A percentile compares a stretch with the other conserved stretches of the same genome.
Conservation (phyloP, 2,113 vertebrate species). For the Symphodus melops region DNA sequence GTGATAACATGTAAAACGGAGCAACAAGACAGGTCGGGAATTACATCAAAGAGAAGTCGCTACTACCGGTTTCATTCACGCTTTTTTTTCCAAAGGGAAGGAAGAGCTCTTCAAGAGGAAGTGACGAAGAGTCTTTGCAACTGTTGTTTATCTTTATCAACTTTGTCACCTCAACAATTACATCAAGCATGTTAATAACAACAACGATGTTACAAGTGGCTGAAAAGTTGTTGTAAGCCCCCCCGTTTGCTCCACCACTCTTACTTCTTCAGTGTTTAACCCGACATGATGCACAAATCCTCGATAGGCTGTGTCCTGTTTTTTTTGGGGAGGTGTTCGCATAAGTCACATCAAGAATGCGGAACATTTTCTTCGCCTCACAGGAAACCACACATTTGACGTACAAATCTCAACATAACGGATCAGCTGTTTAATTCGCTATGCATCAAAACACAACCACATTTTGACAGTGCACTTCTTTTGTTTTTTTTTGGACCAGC, state of each 20-base stretch:
- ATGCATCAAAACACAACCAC: accelerated
- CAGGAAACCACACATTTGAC: conserved; percentile 62
- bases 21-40: not conserved
- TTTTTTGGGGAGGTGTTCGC: conserved; percentile 37
- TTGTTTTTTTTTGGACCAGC: not conserved
- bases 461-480: not conserved
- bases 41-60: not conserved
- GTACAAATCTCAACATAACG: not conserved
- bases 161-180: conserved; percentile 44
- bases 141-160: conserved; percentile 73
- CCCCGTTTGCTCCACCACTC: not conserved
- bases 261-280: too few relatives aligned
- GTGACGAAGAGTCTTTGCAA: conserved; percentile 78
- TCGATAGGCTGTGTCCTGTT: conserved; percentile 20
- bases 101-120: conserved; percentile 73
- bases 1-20: too few relatives aligned
- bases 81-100: conserved; percentile 33
- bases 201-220: not conserved
- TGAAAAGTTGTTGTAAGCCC: not conserved
- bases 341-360: conserved; percentile 75
- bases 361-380: conserved; percentile 75
- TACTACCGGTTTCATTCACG: conserved; percentile 49
- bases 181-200: not conserved
- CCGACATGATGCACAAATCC: not conserved
- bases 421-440: not conserved